Conservation (phyloP, 64 coral and sea anemone species). For the Stichodactyla helianthus region DNA sequence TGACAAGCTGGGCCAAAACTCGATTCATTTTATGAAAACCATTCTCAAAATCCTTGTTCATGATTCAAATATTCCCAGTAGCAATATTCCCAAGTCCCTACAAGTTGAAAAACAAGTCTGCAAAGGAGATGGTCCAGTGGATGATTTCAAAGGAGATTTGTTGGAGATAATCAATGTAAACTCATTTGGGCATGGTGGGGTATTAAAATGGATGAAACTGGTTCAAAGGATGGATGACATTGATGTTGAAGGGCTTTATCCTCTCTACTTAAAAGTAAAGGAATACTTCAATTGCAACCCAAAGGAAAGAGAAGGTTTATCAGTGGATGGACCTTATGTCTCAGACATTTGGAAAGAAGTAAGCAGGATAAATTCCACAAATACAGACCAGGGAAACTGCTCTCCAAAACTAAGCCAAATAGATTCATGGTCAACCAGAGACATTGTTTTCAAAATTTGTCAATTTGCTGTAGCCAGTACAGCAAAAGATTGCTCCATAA, state of each 20-base stretch:
- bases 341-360: conserved; percentile 31
- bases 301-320: conserved; percentile 31
- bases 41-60: conserved; percentile 65
- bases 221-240: conserved; percentile 69
- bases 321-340: conserved; percentile 57
- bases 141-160: not conserved
- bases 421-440: conserved; percentile 10
- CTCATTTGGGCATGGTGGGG: conserved; percentile 55
- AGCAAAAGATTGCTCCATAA: conserved; percentile 80
- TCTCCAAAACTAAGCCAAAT: not conserved
- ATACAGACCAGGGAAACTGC: too few species aligned
- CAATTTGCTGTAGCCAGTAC: conserved; percentile 79
- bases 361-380: not conserved
- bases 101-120: conserved; percentile 14
- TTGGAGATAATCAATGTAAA: not conserved
- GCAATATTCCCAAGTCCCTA: not conserved
- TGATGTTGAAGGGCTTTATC: conserved; percentile 60
- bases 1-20: not conserved
- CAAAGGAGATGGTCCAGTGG: conserved; percentile 28
- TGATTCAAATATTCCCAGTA: conserved; percentile 45
- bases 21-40: conserved; percentile 32
- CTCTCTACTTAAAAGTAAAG: conserved; percentile 37
- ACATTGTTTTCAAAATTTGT: conserved; percentile 51
- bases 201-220: conserved; percentile 44
- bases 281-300: conserved; percentile 45